Percentiles rank a stretch among this genome's conserved stretches.
phyloP scores from a whole-genome alignment of 1,140 invertebrate species.

The Bathynomus jamesi region DNA sequence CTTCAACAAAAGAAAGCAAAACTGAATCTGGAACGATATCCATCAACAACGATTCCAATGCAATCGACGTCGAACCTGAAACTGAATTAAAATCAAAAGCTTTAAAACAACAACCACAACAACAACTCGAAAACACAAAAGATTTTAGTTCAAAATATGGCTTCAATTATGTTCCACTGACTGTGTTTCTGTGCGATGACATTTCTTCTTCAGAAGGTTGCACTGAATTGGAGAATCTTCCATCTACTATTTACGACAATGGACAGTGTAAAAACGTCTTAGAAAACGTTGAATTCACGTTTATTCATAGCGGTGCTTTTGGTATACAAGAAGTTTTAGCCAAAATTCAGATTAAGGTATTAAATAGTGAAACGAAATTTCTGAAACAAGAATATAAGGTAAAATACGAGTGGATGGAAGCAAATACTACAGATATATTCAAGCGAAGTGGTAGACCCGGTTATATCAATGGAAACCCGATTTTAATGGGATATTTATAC shows the following conservation, averaged over 20 bases:
- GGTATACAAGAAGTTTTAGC: slow-evolving; percentile 12
- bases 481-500: slow-evolving; percentile 18
- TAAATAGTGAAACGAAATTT: background rate
- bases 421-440: background rate
- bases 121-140: no score
- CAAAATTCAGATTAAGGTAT: background rate
- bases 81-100: no score
- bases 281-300: background rate
- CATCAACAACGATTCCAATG: background rate
- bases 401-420: slow-evolving; percentile 12
- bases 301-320: slow-evolving; percentile 18
- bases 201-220: no score
- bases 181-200: no score
- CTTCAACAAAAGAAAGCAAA: background rate
- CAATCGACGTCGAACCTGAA: no score
- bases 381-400: slow-evolving; percentile 11
- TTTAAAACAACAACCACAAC: no score
- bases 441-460: slow-evolving; percentile 27
- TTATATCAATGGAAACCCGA: slow-evolving; percentile 20
- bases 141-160: no score
- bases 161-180: no score
- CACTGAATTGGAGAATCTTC: no score
- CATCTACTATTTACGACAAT: no score
- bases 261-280: slow-evolving; percentile 7
- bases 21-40: background rate